Conservation (phyloP, 2,888 invertebrate species). For the Sphecodes monilicornis region DNA sequence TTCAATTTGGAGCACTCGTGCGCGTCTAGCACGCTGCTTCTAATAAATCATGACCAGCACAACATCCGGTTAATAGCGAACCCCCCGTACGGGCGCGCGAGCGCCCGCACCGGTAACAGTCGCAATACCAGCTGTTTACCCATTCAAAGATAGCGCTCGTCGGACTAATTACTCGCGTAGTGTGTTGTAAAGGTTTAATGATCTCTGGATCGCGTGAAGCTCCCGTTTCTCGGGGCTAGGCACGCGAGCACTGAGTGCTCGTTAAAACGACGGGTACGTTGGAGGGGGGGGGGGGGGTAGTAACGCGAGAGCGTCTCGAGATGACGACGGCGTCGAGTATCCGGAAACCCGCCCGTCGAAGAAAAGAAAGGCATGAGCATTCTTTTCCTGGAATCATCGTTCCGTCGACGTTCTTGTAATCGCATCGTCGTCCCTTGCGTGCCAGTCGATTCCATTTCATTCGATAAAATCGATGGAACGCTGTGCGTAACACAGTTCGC, state of each 20-base stretch:
- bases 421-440: neutral
- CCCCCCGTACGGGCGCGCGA: neutral
- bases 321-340: conserved; percentile 12
- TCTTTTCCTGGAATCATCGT: neutral
- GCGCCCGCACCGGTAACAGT: conserved; percentile 18
- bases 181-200: conserved; percentile 31
- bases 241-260: conserved; percentile 37
- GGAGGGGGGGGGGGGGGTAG: neutral
- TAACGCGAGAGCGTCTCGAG: conserved; percentile 1
- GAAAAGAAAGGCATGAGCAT: neutral
- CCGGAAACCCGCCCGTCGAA: neutral
- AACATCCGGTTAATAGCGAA: conserved; percentile 29
- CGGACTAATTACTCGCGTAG: conserved; percentile 31
- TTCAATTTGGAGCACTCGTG: conserved; percentile 31
- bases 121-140: conserved; percentile 38
- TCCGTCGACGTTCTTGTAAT: neutral
- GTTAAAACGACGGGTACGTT: conserved; percentile 23
- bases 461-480: neutral
- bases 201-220: conserved; percentile 39
- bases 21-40: conserved; percentile 13
- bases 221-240: conserved; percentile 4
- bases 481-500: neutral
- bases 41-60: conserved; percentile 36
- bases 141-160: conserved; percentile 37
- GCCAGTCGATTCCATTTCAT: neutral